phyloP scores from a whole-genome alignment of 2,888 invertebrate genomes.

The Conus canariensis region DNA sequence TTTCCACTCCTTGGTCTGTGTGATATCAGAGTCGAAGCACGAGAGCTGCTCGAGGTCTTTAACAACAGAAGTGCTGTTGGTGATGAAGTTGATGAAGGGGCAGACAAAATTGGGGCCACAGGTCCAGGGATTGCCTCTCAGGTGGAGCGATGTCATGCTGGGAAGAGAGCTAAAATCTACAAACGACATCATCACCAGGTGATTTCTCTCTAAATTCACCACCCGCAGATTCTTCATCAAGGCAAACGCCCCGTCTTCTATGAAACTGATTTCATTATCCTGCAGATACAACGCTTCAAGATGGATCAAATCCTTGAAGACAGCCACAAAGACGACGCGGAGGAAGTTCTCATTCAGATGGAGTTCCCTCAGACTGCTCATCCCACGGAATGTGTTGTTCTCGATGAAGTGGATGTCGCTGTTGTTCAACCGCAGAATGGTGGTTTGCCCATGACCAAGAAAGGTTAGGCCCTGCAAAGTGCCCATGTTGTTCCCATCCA shows the following conservation, averaged over 20 bases:
- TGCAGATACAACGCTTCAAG: conserved; percentile 53
- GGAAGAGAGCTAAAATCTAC: background rate
- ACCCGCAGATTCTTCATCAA: conserved; percentile 47
- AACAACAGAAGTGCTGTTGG: conserved; percentile 23
- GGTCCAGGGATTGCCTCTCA: conserved; percentile 50
- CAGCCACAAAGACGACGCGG: conserved; percentile 50
- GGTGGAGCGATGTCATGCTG: conserved; percentile 30
- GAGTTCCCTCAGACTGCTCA: conserved; percentile 53
- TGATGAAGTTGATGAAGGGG: conserved; percentile 44
- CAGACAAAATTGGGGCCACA: conserved; percentile 51
- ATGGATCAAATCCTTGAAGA: conserved; percentile 54
- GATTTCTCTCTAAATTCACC: conserved; percentile 52
- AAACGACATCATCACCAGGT: conserved; percentile 37
- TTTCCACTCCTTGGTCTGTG: too few relatives aligned
- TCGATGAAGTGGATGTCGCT: conserved; percentile 58
- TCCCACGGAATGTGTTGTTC: conserved; percentile 62
- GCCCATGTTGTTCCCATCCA: conserved; percentile 63
- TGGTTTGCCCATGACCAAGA: conserved; percentile 46
- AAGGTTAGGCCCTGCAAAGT: conserved; percentile 48
- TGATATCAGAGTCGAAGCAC: conserved; percentile 4
- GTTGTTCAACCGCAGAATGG: conserved; percentile 56
- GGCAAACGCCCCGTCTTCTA: conserved; percentile 54
- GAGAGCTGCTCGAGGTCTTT: conserved; percentile 32
- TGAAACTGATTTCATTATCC: conserved; percentile 53
- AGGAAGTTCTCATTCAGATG: conserved; percentile 59